Percentiles rank a stretch among this genome's conserved stretches.
phyloP scores from a whole-genome alignment of 2,113 vertebrate genomes.

The Butastur rufipennis region DNA sequence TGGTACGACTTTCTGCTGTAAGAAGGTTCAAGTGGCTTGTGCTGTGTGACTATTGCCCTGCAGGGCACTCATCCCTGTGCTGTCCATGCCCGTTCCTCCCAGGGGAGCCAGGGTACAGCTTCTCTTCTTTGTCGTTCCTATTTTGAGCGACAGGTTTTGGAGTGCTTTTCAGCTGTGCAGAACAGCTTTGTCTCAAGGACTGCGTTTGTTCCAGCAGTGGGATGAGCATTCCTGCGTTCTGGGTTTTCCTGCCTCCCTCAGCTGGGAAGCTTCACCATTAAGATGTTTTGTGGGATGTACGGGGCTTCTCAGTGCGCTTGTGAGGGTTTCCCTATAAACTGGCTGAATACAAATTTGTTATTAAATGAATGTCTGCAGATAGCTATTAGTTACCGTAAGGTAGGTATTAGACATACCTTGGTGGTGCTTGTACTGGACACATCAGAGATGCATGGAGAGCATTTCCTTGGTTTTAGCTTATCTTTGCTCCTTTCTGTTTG shows the following conservation, averaged over 20 bases:
- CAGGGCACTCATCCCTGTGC: neutral
- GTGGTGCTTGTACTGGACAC: neutral
- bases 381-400: neutral
- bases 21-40: neutral
- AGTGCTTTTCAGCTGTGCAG: neutral
- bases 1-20: neutral
- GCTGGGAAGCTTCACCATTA: neutral
- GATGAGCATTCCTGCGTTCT: neutral
- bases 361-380: neutral
- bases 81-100: neutral
- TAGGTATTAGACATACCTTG: neutral
- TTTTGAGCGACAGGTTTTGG: neutral
- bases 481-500: neutral
- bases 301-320: neutral
- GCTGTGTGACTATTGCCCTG: neutral
- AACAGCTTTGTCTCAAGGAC: neutral
- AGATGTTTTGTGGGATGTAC: neutral
- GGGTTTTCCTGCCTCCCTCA: neutral
- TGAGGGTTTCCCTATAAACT: neutral
- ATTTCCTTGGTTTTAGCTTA: neutral
- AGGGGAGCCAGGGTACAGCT: neutral
- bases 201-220: neutral
- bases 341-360: neutral
- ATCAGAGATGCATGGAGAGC: neutral
- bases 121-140: neutral